Evolutionary conservation across 2,888 invertebrate genomes (phyloP).

Genomic region (Tachina lurida): DNA sequence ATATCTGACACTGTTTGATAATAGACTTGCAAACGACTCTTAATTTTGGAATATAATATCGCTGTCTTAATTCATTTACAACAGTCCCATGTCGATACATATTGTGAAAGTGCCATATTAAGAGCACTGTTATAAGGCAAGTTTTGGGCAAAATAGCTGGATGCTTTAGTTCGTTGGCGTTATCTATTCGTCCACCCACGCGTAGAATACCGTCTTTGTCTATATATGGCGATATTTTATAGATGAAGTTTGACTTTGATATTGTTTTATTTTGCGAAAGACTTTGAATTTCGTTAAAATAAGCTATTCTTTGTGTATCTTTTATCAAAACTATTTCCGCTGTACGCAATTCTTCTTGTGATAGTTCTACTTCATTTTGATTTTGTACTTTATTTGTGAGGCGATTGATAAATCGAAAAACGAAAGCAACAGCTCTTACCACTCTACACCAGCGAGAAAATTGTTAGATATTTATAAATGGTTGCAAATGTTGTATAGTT

Average conservation of each 20-base stretch:
- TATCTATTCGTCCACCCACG: constrained; percentile 26
- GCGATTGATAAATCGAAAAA: constrained; percentile 13
- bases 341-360: constrained; percentile 12
- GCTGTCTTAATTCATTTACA: constrained; percentile 63
- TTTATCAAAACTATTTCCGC: constrained; percentile 10
- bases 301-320: constrained; percentile 1
- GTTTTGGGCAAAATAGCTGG: constrained; percentile 42
- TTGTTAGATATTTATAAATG: constrained; percentile 30
- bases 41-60: constrained; percentile 56
- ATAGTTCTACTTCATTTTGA: background rate
- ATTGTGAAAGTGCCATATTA: constrained; percentile 30
- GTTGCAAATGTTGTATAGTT: constrained; percentile 11
- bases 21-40: constrained; percentile 44
- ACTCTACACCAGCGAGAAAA: constrained; percentile 56
- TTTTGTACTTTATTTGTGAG: background rate
- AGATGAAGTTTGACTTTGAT: constrained; percentile 36
- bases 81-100: constrained; percentile 50
- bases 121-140: constrained; percentile 3
- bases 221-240: constrained; percentile 44
- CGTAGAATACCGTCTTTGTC: constrained; percentile 23
- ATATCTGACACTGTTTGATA: constrained; percentile 56
- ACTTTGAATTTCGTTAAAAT: constrained; percentile 31
- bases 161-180: constrained; percentile 32
- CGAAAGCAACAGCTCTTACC: constrained; percentile 39
- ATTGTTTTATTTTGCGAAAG: constrained; percentile 16